Evolutionary conservation across 2,888 invertebrate genomes (phyloP), one percentile per base, ranked within the genome.

Genomic region (Calliopum simillimum): DNA sequence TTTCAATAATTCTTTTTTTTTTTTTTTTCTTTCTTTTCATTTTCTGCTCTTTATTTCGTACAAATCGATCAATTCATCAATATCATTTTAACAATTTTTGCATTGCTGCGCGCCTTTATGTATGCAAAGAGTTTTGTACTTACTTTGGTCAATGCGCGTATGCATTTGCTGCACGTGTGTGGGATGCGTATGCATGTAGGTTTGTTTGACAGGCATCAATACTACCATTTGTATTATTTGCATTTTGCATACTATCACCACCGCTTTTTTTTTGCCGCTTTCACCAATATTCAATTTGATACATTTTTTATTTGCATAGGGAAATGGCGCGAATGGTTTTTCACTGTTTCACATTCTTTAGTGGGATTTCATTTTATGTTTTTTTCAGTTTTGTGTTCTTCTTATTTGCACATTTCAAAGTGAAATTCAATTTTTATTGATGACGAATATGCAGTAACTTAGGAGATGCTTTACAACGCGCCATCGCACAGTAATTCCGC

Each of bases 61-160:
- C 66, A 67, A 67, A 67, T 59, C 59, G 58, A 47, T 59, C 59
- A 67, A 67, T 67, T 67, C 67, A 59, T 67, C 67, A 67, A 49
- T 47, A 67, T 58, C 59, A 67, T 21, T 67, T 67, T 19, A 58
- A 58, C 44, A 67, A 59, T 67, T 67, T 58, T n/a, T 59, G 47
- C 33, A 33, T 6, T 58, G 59, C n/a, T n/a, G n/a, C n/a, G n/a
- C 49, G 59, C 67, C 58, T 67, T 43, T 33, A 47, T 19, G 59
- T 67, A 67, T 67, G 67, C 67, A 67, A 67, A 67, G 67, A n/a
- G n/a, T n/a, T n/a, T 49, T 67, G 11, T n/a, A 6, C n/a, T 41
- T 16, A 43, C 44, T 44, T n/a, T 61, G 61, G 16, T 43, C 61
- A 61, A 61, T 44, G 61, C 19, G 41, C 44, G 61, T 44, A 16